Percentiles rank a stretch among this genome's conserved stretches.
phyloP scores from a whole-genome alignment of 2,113 vertebrate genomes.

The Petrocephalus microphthalmus region DNA sequence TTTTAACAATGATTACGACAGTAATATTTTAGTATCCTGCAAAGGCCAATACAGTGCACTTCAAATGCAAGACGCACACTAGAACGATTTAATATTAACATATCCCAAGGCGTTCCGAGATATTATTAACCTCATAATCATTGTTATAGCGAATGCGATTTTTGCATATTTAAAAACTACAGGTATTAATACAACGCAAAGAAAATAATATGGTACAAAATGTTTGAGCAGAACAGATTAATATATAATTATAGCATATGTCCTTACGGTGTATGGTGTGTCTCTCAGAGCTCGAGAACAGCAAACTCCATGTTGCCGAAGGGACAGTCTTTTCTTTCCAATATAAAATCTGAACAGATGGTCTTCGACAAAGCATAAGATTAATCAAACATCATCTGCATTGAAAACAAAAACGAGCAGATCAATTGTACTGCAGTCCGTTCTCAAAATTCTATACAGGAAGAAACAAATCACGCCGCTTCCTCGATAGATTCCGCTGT shows the following conservation, averaged over 20 bases:
- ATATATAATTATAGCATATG: conserved; percentile 9
- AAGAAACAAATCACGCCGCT: conserved; percentile 12
- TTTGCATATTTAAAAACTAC: neutral
- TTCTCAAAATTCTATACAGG: neutral
- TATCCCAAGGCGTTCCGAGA: neutral
- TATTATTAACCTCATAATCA: neutral
- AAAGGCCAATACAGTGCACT: neutral
- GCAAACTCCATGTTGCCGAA: conserved; percentile 50
- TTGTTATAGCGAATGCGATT: neutral
- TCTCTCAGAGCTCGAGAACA: conserved; percentile 44
- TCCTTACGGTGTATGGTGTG: conserved; percentile 33
- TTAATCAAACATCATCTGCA: neutral
- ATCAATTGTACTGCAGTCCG: neutral
- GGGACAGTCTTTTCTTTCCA: conserved; percentile 23
- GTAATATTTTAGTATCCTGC: neutral
- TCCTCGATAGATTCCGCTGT: neutral
- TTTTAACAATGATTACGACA: neutral
- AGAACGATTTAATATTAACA: neutral
- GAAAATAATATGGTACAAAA: neutral
- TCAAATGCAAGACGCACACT: neutral
- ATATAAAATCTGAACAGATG: conserved; percentile 17
- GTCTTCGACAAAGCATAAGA: conserved; percentile 12
- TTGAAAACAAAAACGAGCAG: neutral
- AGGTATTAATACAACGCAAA: neutral
- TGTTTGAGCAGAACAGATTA: neutral